Conservation (phyloP, 2,797 vertebrate genomes). For the Microctenopoma stevenorrisi region DNA sequence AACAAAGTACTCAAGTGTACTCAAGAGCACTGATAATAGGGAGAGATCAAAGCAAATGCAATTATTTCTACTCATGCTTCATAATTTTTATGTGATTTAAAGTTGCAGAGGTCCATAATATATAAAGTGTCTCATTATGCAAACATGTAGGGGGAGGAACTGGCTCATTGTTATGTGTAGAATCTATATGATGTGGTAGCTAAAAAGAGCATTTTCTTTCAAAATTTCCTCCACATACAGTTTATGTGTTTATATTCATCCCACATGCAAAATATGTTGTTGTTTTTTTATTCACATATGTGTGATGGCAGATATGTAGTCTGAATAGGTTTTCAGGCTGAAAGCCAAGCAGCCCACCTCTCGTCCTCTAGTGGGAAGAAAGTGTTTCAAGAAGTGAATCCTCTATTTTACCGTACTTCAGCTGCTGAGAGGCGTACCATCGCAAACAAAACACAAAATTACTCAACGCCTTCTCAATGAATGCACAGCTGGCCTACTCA, state of each 20-base stretch:
- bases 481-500: slow-evolving; percentile 18
- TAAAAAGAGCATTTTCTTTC: background rate
- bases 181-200: background rate
- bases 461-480: slow-evolving; percentile 20
- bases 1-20: slow-evolving; percentile 40
- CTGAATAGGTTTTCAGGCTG: slow-evolving; percentile 13
- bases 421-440: slow-evolving; percentile 18
- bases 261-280: slow-evolving; percentile 5
- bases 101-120: slow-evolving; percentile 3
- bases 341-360: slow-evolving; percentile 22
- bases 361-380: slow-evolving; percentile 14
- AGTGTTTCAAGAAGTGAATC: slow-evolving; percentile 25
- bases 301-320: background rate
- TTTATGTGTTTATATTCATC: slow-evolving; percentile 7
- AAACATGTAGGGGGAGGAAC: slow-evolving; percentile 7
- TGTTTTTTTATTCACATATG: slow-evolving; percentile 1
- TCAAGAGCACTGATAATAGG: slow-evolving; percentile 11
- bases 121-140: slow-evolving; percentile 10
- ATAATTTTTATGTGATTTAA: background rate
- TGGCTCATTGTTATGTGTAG: background rate
- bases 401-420: slow-evolving; percentile 22
- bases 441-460: slow-evolving; percentile 25
- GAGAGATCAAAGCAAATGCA: slow-evolving; percentile 19
- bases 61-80: slow-evolving; percentile 3
- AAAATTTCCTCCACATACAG: slow-evolving; percentile 6